These are phyloP conservation scores for Orchesellides sinensis DNA, from an alignment of 2,888 invertebrate species.

Conservation along the genomic window DNA sequence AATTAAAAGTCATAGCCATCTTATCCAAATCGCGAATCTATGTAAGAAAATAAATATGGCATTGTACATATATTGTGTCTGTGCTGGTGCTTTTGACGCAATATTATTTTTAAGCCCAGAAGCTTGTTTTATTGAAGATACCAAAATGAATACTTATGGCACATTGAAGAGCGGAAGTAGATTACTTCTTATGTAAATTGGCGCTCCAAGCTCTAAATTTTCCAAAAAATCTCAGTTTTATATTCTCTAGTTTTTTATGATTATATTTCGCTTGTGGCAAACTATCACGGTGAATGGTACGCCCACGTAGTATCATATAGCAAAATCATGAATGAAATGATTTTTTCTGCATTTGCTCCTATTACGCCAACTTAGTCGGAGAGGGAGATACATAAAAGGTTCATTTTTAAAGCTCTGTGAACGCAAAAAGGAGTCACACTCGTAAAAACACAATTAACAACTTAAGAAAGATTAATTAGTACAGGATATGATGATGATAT, in stretches of 20 bases:
- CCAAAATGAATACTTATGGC: not conserved
- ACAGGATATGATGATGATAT: conserved; percentile 36
- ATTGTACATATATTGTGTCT: not conserved
- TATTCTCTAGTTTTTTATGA: not conserved
- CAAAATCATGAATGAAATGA: conserved; percentile 34
- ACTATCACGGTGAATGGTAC: conserved; percentile 9
- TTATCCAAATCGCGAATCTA: not conserved
- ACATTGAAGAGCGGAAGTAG: conserved; percentile 7
- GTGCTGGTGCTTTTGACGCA: not conserved
- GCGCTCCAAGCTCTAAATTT: conserved; percentile 18
- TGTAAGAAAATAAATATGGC: not conserved
- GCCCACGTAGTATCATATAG: not conserved
- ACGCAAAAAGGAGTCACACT: not conserved
- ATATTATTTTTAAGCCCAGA: not conserved
- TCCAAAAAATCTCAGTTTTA: conserved; percentile 16
- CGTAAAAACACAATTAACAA: conserved; percentile 55
- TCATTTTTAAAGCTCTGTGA: not conserved
- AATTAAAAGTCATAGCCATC: not conserved
- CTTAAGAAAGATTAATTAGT: conserved; percentile 60
- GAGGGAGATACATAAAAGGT: too few relatives aligned
- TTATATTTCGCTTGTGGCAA: conserved; percentile 25
- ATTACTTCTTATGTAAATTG: conserved; percentile 32
- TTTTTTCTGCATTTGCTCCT: not conserved
- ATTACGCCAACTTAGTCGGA: too few relatives aligned
- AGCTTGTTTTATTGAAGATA: conserved; percentile 8